Conservation (phyloP, 1,140 invertebrate genomes). For the Dendroctonus ponderosae region DNA sequence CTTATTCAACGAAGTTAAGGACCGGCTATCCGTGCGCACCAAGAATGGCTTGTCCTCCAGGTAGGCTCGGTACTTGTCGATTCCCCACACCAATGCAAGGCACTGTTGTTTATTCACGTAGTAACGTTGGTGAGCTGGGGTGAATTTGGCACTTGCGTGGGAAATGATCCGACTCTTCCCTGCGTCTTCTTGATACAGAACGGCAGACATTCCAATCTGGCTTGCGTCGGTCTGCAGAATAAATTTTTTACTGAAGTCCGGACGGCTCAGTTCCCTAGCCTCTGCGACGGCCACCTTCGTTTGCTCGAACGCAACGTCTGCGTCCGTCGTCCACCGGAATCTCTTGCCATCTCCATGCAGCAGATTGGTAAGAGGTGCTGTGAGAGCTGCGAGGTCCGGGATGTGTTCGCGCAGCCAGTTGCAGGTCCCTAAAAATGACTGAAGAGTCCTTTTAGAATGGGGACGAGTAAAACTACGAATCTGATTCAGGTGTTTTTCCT, state of each 20-base stretch:
- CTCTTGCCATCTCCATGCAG: no score
- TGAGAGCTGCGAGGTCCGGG: no score
- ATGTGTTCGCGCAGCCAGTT: neutral
- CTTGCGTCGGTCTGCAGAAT: neutral
- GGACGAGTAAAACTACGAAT: conserved; percentile 37
- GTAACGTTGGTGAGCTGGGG: no score
- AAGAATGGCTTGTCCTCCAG: no score
- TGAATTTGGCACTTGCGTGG: no score
- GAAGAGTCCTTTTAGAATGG: conserved; percentile 12
- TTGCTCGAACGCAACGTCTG: no score
- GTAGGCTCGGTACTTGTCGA: no score
- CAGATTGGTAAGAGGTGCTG: no score
- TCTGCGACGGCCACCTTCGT: neutral
- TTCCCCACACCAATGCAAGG: no score
- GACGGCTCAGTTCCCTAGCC: neutral
- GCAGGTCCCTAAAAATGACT: neutral
- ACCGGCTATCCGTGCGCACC: no score
- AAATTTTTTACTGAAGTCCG: neutral
- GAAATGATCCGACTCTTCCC: conserved; percentile 7
- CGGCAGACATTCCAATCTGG: neutral
- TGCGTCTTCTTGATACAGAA: neutral
- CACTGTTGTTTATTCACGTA: no score
- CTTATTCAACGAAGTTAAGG: conserved; percentile 8
- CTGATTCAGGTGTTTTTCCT: conserved; percentile 32
- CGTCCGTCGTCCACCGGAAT: no score